Conservation (phyloP, 2,888 invertebrate species). For the Eilema caniola region DNA sequence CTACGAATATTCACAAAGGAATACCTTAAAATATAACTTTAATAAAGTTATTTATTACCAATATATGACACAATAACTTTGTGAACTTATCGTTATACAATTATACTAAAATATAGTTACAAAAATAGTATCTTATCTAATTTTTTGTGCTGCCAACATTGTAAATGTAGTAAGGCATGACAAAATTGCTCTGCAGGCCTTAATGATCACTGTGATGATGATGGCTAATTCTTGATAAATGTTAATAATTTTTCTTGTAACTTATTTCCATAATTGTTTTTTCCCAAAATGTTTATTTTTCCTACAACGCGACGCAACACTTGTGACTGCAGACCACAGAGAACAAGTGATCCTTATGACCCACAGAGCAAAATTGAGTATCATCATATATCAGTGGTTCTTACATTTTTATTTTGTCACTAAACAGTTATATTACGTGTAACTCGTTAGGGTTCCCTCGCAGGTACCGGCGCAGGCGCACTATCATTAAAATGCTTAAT, state of each 20-base stretch:
- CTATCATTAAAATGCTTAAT: constrained; percentile 1
- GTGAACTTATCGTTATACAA: not conserved
- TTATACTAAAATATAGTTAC: not conserved
- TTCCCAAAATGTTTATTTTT: not conserved
- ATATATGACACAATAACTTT: not conserved
- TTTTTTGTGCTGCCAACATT: constrained; percentile 8
- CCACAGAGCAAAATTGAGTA: not conserved
- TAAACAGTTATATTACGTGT: not conserved
- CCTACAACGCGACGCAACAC: not conserved
- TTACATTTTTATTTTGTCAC: not conserved
- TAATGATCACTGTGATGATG: not conserved
- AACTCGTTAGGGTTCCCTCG: constrained; percentile 21
- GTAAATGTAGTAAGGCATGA: not conserved
- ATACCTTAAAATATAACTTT: not conserved
- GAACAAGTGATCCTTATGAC: not conserved
- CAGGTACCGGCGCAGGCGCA: too few relatives aligned
- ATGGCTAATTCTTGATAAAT: not conserved
- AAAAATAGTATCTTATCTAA: not conserved
- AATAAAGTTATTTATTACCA: not conserved
- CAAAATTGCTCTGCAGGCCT: not conserved
- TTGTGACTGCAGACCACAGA: not conserved
- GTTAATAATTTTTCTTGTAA: too few relatives aligned
- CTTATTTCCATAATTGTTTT: not conserved
- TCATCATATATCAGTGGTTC: not conserved
- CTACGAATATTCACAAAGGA: not conserved